A percentile compares a stretch with the other conserved stretches of the same genome.
Conservation (phyloP, 2,113 vertebrate genomes). For the Tringa solitaria region DNA sequence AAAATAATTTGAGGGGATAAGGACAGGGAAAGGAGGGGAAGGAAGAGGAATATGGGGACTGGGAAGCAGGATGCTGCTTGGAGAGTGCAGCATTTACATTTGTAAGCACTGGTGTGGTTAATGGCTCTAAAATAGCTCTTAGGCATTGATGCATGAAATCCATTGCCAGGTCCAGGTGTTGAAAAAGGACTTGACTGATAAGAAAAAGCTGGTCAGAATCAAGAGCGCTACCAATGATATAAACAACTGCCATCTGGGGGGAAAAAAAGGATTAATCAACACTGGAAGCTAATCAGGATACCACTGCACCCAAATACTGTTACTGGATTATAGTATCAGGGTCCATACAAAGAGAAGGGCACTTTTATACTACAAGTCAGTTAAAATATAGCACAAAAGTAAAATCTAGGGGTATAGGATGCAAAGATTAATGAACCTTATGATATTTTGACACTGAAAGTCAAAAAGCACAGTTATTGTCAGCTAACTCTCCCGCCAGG, state of each 20-base stretch:
- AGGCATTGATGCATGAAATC: conserved; percentile 48
- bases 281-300: conserved; percentile 20
- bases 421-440: neutral
- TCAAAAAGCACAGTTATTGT: neutral
- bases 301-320: neutral
- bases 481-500: neutral
- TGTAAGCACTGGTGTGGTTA: neutral
- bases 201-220: conserved; percentile 8
- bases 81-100: neutral
- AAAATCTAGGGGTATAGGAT: neutral
- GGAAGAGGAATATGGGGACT: neutral
- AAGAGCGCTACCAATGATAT: conserved; percentile 15
- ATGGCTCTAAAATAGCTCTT: conserved; percentile 42
- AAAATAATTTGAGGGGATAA: neutral
- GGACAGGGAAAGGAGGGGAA: neutral
- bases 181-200: conserved; percentile 52
- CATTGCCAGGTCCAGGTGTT: conserved; percentile 52
- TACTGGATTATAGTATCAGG: conserved; percentile 25
- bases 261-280: conserved; percentile 9
- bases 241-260: conserved; percentile 35
- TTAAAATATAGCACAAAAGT: neutral
- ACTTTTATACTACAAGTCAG: neutral
- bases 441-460: neutral
- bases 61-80: neutral
- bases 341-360: neutral